Percentiles rank a stretch among this genome's conserved stretches.
phyloP scores from a whole-genome alignment of 1,140 invertebrate species.

The Sitobion miscanthi region DNA sequence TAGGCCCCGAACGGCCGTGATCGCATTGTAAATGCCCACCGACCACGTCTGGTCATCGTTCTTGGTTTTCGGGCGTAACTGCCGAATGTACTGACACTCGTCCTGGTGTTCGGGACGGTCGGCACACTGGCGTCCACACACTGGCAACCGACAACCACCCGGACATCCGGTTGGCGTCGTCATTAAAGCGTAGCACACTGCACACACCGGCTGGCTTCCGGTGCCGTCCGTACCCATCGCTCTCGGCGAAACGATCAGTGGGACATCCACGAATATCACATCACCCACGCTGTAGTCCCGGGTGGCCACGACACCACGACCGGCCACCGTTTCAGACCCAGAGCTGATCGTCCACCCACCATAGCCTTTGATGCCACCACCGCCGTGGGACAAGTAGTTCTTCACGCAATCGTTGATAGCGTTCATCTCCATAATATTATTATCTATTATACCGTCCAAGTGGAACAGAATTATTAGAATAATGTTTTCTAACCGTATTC shows the following conservation, averaged over 20 bases:
- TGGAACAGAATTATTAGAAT: not conserved
- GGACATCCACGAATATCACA: slow-evolving; percentile 72
- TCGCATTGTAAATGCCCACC: not conserved
- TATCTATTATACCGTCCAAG: no score
- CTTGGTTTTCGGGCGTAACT: slow-evolving; percentile 59
- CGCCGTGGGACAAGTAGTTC: not conserved
- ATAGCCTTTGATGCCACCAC: no score
- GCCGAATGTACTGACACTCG: slow-evolving; percentile 69
- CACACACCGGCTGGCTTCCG: slow-evolving; percentile 44
- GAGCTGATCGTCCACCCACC: not conserved
- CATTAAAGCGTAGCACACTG: slow-evolving; percentile 39
- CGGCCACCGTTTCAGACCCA: slow-evolving; percentile 64
- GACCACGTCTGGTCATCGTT: not conserved
- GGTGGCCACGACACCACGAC: slow-evolving; percentile 72
- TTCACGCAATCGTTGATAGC: not conserved
- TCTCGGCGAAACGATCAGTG: slow-evolving; percentile 68
- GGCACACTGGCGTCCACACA: slow-evolving; percentile 69
- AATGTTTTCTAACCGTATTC: not conserved
- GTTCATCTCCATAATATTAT: not conserved
- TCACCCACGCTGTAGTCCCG: slow-evolving; percentile 71
- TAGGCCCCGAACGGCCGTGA: not conserved
- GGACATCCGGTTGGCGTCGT: slow-evolving; percentile 64
- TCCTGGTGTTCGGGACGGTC: slow-evolving; percentile 65
- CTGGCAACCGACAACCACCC: slow-evolving; percentile 65
- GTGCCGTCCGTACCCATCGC: not conserved